Evolutionary conservation across 2,888 invertebrate genomes (phyloP), one percentile per base, ranked within the genome.

Genomic region (Rhopalosiphum nymphaeae): DNA sequence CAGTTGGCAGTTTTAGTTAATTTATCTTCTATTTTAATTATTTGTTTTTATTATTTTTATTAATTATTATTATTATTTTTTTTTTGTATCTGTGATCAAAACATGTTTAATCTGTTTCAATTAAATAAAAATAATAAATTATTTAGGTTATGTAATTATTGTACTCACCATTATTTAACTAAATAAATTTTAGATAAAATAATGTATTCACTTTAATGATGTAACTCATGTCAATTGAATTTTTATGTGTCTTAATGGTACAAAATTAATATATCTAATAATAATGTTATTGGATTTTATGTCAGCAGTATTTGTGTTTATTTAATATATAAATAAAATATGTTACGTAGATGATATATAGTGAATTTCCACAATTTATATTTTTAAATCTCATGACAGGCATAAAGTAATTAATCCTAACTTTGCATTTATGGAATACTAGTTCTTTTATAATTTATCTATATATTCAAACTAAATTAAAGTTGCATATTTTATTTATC

Each of bases 211-310:
- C 67, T 67, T 88, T 29, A 78, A 61, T 93, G 36, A 49, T 94
- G 90, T 94, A 94, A 94, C 91, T 91, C 42, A 67, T 94, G 94
- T 94, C 94, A 94, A 94, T 94, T 94, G 61, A 94, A 94, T 91
- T 90, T 78, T 42, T 93, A 78, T 56, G 53, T 89, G 53, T 78
- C 42, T 78, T 78, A 7, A 78, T 93, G 89, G 88, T 93, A 93
- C 92, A 93, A 93, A 92, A 53, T 78, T 10, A 67, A 78, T 86
- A n/a, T 44, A 16, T 92, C 42, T 36, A 61, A 29, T 92, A 42
- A 67, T 92, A 7, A 57, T 42, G 10, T 53, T 93, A 78, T 89
- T 92, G 42, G 78, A 89, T 89, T 78, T n/a, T 36, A 67, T 78
- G 53, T 49, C n/a, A 56, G n/a, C 42, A 56, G 26, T 29, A 88